A percentile compares a stretch with the other conserved stretches of the same genome.
Evolutionary conservation across 2,888 invertebrate species (phyloP).

Genomic region (Apomyelois bistriatella): DNA sequence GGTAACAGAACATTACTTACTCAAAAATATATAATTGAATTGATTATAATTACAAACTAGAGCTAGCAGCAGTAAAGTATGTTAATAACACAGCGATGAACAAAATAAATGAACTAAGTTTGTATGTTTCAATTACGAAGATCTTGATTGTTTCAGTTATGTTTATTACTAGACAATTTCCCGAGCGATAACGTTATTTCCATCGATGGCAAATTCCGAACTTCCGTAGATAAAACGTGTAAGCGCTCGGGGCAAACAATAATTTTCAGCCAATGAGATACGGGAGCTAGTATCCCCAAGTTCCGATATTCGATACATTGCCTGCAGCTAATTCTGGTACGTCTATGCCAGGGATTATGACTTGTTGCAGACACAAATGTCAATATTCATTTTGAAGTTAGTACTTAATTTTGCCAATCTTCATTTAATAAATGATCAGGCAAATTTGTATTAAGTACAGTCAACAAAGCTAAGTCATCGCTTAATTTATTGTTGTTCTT

Average conservation of each 20-base stretch:
- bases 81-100: too few species aligned
- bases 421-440: too few species aligned
- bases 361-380: background rate
- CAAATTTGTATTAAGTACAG: too few species aligned
- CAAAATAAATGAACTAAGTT: too few species aligned
- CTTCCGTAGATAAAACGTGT: slow-evolving; percentile 8
- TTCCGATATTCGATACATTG: slow-evolving; percentile 19
- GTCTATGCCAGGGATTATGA: background rate
- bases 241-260: slow-evolving; percentile 7
- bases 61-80: too few species aligned
- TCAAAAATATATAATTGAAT: too few species aligned
- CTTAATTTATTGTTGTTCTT: too few species aligned
- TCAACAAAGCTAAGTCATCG: too few species aligned
- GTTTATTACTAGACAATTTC: background rate
- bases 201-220: slow-evolving; percentile 4
- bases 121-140: background rate
- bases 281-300: slow-evolving; percentile 16
- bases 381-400: background rate
- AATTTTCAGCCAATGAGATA: slow-evolving; percentile 24
- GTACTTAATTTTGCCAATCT: too few species aligned
- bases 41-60: too few species aligned
- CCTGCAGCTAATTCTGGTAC: slow-evolving; percentile 1
- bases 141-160: background rate
- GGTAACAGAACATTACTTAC: too few species aligned
- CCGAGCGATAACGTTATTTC: slow-evolving; percentile 1